Evolutionary conservation across 2,113 vertebrate species (phyloP).

Genomic region (Oriolus oriolus): DNA sequence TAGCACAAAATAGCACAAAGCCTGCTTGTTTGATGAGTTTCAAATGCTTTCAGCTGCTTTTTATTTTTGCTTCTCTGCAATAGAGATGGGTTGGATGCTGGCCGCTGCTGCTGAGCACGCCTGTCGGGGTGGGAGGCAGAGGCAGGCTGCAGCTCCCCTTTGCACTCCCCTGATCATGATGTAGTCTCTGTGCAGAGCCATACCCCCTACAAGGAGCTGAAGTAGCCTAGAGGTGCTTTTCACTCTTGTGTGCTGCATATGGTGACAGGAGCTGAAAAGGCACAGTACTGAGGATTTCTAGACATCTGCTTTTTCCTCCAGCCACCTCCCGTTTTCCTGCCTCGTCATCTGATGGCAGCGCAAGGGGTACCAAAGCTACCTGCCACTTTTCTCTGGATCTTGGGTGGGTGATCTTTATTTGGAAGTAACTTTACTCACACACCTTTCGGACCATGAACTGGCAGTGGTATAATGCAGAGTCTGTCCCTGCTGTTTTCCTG

Average conservation of each 20-base stretch:
- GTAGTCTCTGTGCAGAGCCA: neutral
- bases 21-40: conserved; percentile 31
- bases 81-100: neutral
- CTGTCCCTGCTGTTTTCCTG: conserved; percentile 27
- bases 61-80: conserved; percentile 10
- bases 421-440: neutral
- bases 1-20: neutral
- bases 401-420: neutral
- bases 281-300: neutral
- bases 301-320: neutral
- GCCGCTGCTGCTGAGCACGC: neutral
- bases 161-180: neutral
- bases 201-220: conserved; percentile 17
- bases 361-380: neutral
- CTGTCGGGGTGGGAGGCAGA: neutral
- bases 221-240: conserved; percentile 50
- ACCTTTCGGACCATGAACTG: neutral
- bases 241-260: neutral
- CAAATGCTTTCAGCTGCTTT: neutral
- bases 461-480: neutral
- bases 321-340: neutral
- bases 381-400: neutral
- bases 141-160: neutral
- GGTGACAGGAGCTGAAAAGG: conserved; percentile 18
- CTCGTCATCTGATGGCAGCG: fast-evolving